phyloP scores from a whole-genome alignment of 2,113 vertebrate species.

The cattle (Bos taurus) region ARS-UCD2.0 NC_037332.1:90154001-90154500 shows the following conservation, averaged over 20 bases:
- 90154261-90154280: not conserved
- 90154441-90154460: not conserved
- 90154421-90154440: not conserved
- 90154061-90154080: not conserved
- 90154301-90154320: not conserved
- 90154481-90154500: not conserved
- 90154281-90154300: not conserved
- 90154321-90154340: not conserved
- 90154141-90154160: not conserved
- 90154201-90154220: not conserved
- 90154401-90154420: not conserved
- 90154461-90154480: not conserved
- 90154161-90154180: not conserved
- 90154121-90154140: not conserved
- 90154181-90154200: not conserved
- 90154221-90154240: not conserved
- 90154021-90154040: not conserved
- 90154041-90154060: not conserved
- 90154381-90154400: not conserved
- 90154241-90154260: not conserved
- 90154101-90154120: not conserved
- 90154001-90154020: not conserved
- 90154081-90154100: not conserved
- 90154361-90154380: not conserved
- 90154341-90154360: not conserved